Conservation (phyloP, 92 coral and sea anemone species). For the Phenganax subtilis region DNA sequence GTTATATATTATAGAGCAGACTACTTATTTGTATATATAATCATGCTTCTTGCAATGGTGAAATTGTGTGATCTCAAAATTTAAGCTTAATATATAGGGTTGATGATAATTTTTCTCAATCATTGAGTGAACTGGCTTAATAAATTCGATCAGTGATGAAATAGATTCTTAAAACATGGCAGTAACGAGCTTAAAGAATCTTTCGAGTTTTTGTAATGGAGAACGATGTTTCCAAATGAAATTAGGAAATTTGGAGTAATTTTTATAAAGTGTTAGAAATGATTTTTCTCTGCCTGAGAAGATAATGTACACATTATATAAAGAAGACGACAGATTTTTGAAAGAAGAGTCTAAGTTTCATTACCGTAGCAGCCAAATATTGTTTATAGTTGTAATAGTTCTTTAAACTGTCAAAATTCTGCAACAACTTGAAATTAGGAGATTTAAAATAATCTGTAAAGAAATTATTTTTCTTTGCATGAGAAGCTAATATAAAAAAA, state of each 20-base stretch:
- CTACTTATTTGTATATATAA: too few relatives aligned
- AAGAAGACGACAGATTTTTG: neutral
- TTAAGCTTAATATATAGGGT: conserved; percentile 7
- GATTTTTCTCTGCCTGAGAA: neutral
- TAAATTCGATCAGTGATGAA: conserved; percentile 38
- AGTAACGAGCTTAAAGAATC: conserved; percentile 12
- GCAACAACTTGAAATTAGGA: too few relatives aligned
- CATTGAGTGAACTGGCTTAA: conserved; percentile 16
- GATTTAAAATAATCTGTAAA: too few relatives aligned
- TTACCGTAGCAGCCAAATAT: neutral
- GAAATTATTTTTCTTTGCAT: too few relatives aligned
- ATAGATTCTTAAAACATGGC: conserved; percentile 27
- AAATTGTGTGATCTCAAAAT: neutral
- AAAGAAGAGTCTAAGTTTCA: neutral
- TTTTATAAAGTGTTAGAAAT: neutral
- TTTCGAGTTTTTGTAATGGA: conserved; percentile 16
- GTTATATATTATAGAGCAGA: too few relatives aligned
- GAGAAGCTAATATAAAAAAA: too few relatives aligned
- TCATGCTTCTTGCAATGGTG: too few relatives aligned
- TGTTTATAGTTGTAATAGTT: too few relatives aligned
- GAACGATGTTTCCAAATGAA: conserved; percentile 18
- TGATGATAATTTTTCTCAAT: conserved; percentile 6
- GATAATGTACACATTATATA: neutral
- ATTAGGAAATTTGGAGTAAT: conserved; percentile 15
- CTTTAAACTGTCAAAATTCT: too few relatives aligned